These are phyloP conservation scores for Epizoanthus stellaris DNA, from an alignment of 92 coral and sea anemone genomes.

Conservation along the genomic window DNA sequence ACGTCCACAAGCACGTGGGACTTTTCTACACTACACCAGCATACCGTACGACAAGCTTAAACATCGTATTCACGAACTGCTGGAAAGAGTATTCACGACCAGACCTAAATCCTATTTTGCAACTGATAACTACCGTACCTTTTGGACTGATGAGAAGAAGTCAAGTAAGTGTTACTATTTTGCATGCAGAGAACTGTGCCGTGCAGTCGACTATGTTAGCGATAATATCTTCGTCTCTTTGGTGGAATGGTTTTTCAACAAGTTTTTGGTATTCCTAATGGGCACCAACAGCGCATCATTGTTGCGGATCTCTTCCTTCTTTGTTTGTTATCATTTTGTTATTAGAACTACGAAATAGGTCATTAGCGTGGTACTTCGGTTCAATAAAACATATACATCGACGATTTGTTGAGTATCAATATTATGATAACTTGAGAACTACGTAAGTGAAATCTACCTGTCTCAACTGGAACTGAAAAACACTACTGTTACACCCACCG, in stretches of 20 bases:
- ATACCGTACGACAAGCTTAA: neutral
- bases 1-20: constrained; percentile 8
- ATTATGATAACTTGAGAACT: too few relatives aligned
- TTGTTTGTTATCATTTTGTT: constrained; percentile 27
- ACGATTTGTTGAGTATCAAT: constrained; percentile 19
- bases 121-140: constrained; percentile 7
- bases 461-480: too few relatives aligned
- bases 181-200: constrained; percentile 44
- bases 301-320: constrained; percentile 36
- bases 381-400: constrained; percentile 33
- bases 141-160: too few relatives aligned
- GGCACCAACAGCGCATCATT: constrained; percentile 51
- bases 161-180: constrained; percentile 5
- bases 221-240: constrained; percentile 35
- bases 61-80: neutral
- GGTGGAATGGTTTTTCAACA: constrained; percentile 7
- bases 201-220: constrained; percentile 28
- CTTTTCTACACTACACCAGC: neutral
- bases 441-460: too few relatives aligned
- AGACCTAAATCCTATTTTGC: neutral
- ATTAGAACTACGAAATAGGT: constrained; percentile 14
- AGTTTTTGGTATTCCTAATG: neutral
- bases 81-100: neutral
- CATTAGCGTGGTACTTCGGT: constrained; percentile 14
- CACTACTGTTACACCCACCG: too few relatives aligned